phyloP scores from a whole-genome alignment of 1,140 invertebrate genomes.

The Zaprionus vittiger region DNA sequence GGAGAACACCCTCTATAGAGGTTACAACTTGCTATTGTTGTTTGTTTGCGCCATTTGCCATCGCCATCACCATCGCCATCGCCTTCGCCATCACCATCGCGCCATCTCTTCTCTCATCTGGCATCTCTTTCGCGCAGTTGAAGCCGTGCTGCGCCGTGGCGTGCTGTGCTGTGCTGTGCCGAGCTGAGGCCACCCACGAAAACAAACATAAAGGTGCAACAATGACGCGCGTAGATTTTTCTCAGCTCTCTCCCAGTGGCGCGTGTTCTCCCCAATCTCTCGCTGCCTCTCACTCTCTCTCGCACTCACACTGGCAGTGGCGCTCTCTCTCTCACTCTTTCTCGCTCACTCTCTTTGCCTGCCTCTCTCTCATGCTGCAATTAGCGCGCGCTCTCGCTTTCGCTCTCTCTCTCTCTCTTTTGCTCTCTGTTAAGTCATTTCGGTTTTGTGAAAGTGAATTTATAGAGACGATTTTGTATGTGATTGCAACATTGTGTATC shows the following conservation, averaged over 20 bases:
- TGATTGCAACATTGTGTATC: conserved; percentile 67
- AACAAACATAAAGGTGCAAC: conserved; percentile 83
- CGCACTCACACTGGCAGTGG: not conserved
- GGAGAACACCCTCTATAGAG: conserved; percentile 70
- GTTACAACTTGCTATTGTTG: conserved; percentile 78
- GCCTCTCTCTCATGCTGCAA: conserved; percentile 37
- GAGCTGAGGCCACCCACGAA: conserved; percentile 67
- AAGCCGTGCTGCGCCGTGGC: conserved; percentile 1
- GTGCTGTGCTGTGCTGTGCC: not conserved
- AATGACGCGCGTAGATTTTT: conserved; percentile 77
- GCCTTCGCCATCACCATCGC: conserved; percentile 19
- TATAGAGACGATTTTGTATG: conserved; percentile 66
- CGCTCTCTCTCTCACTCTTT: conserved; percentile 12
- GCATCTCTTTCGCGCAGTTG: conserved; percentile 19
- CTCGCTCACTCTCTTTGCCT: conserved; percentile 23
- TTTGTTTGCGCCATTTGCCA: conserved; percentile 75
- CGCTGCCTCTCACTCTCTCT: conserved; percentile 22
- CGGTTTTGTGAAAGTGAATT: conserved; percentile 74
- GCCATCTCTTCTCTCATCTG: conserved; percentile 19
- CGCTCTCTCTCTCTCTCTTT: conserved; percentile 4
- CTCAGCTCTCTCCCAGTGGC: conserved; percentile 43
- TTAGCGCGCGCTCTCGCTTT: conserved; percentile 13
- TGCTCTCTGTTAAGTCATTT: conserved; percentile 63
- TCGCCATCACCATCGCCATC: conserved; percentile 13
- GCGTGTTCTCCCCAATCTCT: conserved; percentile 9